Evolutionary conservation across 2,113 vertebrate genomes (phyloP).

Genomic region (Astur gentilis): DNA sequence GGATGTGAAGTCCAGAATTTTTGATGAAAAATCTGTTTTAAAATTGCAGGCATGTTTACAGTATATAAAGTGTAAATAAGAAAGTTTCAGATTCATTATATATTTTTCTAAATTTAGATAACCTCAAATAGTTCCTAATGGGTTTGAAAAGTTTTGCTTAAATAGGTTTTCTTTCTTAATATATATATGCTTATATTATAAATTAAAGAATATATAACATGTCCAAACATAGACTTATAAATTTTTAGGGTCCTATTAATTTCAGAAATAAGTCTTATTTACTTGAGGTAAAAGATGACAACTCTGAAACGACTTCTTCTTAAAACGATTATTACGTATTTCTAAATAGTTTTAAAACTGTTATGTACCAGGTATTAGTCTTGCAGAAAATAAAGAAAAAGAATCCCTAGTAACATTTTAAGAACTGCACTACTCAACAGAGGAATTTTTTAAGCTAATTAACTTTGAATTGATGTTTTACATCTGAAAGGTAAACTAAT

Average conservation of each 20-base stretch:
- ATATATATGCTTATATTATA: background rate
- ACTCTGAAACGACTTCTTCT: background rate
- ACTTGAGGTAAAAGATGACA: background rate
- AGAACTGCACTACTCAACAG: background rate
- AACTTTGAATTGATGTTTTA: background rate
- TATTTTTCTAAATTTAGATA: background rate
- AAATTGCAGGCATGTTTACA: background rate
- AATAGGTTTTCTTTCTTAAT: background rate
- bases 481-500: background rate
- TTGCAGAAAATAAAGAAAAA: background rate
- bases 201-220: background rate
- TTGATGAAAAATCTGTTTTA: background rate
- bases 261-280: background rate
- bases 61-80: background rate
- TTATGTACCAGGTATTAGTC: background rate
- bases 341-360: background rate
- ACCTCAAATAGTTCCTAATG: background rate
- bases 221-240: fast-evolving
- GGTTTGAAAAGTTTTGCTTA: background rate
- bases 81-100: background rate
- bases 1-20: background rate
- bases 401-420: background rate
- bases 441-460: background rate
- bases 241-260: background rate
- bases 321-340: background rate